These are phyloP conservation scores for Sebastes variabilis DNA, from an alignment of 2,797 vertebrate species.

Conservation along the genomic window DNA sequence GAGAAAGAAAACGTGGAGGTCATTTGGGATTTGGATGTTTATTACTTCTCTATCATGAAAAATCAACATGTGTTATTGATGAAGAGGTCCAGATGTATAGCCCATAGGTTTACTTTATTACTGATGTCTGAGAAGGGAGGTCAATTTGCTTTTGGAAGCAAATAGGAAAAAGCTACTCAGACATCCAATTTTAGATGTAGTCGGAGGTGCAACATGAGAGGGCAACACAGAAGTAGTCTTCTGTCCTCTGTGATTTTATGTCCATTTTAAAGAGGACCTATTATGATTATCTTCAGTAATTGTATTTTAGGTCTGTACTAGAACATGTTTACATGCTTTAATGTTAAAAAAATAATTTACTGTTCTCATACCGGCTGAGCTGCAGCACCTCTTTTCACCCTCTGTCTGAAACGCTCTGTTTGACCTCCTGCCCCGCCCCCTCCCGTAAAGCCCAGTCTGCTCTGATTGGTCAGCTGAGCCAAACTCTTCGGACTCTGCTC, in stretches of 20 bases:
- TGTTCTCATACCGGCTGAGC: too few relatives aligned
- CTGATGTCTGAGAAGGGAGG: not conserved
- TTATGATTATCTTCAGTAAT: too few relatives aligned
- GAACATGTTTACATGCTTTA: too few relatives aligned
- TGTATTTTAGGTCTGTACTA: too few relatives aligned
- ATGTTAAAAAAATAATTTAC: too few relatives aligned
- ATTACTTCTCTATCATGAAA: not conserved
- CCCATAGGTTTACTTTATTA: not conserved
- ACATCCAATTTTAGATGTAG: not conserved
- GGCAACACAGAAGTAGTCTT: not conserved
- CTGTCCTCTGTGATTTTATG: not conserved
- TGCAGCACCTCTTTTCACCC: too few relatives aligned
- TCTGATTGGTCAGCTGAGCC: too few relatives aligned
- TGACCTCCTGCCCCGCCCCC: too few relatives aligned
- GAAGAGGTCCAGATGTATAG: not conserved
- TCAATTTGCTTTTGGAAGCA: not conserved
- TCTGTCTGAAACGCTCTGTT: too few relatives aligned
- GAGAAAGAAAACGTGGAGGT: not conserved
- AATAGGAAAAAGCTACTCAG: not conserved
- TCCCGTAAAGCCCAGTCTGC: too few relatives aligned
- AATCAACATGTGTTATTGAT: not conserved
- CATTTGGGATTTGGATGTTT: constrained; percentile 21
- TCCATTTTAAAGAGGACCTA: not conserved
- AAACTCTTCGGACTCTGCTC: too few relatives aligned
- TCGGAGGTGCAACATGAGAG: not conserved